Evolutionary conservation across 1,140 invertebrate genomes (phyloP), one percentile per base, ranked within the genome.

Genomic region (Portunus trituberculatus): DNA sequence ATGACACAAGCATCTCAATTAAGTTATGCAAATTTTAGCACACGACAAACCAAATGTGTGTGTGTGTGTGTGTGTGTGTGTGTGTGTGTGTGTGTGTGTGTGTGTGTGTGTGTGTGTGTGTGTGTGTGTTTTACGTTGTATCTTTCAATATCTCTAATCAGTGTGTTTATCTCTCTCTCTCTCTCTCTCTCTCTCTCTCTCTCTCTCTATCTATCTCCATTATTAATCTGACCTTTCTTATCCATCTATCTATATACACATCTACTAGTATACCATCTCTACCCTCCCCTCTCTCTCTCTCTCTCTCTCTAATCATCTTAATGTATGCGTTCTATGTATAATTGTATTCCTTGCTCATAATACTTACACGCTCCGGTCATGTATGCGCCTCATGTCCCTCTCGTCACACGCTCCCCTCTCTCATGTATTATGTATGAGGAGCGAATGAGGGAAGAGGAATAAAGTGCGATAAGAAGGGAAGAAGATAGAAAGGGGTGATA

Each of bases 1-100:
- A 76, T 76, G 67, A 76, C 67, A 76, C 67, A n/a, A 76, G 67
- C 67, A 76, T 20, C 67, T n/a, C 25, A 76, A 76, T 76, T 76
- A 76, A 76, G 67, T 20, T n/a, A 76, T 76, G 67, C 67, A 76
- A 76, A 76, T 76, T n/a, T 76, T 76, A 76, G 25, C 67, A 76
- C 67, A n/a, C n/a, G 67, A n/a, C 25, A 76, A n/a, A 76, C 67
- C 6, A 12, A 76, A 20, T 20, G 6, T 25, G 67, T 25, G 25
- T n/a, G 25, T n/a, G 67, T 76, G 67, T n/a, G 67, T n/a, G 67
- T n/a, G 67, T n/a, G 67, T n/a, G 67, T n/a, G 67, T n/a, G 67
- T n/a, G 67, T n/a, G 67, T n/a, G 67, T n/a, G 67, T n/a, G 67
- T n/a, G 67, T n/a, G 20, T n/a, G 67, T n/a, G 67, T n/a, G 20